Evolutionary conservation across 1,140 invertebrate genomes (phyloP).

Genomic region (Drosophila ficusphila): DNA sequence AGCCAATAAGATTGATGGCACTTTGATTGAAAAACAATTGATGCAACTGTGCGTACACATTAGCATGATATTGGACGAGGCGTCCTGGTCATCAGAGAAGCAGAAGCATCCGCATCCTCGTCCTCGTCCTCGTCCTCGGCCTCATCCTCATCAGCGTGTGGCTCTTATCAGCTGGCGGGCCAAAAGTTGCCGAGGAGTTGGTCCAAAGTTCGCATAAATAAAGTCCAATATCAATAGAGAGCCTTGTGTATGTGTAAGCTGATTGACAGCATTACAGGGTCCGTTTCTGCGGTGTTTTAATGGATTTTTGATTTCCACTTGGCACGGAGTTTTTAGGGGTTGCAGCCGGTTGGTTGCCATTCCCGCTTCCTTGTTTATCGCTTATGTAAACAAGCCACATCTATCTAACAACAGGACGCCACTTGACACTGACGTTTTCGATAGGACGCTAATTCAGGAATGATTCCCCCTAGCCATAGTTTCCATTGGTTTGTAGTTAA

Average conservation of each 20-base stretch:
- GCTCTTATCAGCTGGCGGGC: conserved; percentile 69
- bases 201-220: conserved; percentile 78
- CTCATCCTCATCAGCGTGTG: conserved; percentile 40
- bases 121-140: no score
- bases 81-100: conserved; percentile 37
- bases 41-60: conserved; percentile 78
- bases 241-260: conserved; percentile 66
- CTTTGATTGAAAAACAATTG: conserved; percentile 83
- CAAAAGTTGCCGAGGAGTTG: conserved; percentile 57
- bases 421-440: conserved; percentile 67
- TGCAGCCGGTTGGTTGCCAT: conserved; percentile 31
- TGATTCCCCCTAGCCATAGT: background rate
- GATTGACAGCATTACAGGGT: conserved; percentile 66
- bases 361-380: conserved; percentile 62
- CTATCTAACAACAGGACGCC: conserved; percentile 60
- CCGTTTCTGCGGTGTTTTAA: conserved; percentile 69
- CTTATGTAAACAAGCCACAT: conserved; percentile 79
- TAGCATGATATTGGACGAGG: conserved; percentile 76
- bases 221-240: conserved; percentile 68
- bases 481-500: conserved; percentile 2
- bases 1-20: conserved; percentile 79
- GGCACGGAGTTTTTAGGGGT: conserved; percentile 26
- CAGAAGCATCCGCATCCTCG: conserved; percentile 4
- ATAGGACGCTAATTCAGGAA: conserved; percentile 2
- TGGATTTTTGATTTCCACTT: conserved; percentile 80